A percentile compares a stretch with the other conserved stretches of the same genome.
These are phyloP conservation scores for Pipa parva DNA, from an alignment of 2,113 vertebrate species.

Conservation along the genomic window DNA sequence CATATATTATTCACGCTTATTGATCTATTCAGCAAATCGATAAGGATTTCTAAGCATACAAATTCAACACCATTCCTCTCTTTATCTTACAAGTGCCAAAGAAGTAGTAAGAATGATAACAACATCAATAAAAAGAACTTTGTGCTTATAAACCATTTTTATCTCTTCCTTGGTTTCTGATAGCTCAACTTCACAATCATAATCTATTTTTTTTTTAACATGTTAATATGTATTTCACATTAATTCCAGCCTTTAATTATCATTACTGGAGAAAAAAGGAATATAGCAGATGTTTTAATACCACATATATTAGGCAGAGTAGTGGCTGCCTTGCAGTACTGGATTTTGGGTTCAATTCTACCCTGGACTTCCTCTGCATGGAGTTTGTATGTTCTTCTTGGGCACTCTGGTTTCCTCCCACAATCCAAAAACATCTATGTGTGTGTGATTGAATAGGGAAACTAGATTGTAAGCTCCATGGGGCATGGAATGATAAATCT, in stretches of 20 bases:
- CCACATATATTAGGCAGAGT: too few species aligned
- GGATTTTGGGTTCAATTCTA: too few species aligned
- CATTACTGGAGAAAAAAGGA: too few species aligned
- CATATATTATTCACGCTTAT: slow-evolving; percentile 38
- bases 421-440: too few species aligned
- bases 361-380: too few species aligned
- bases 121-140: slow-evolving; percentile 8
- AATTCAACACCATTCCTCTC: slow-evolving; percentile 20
- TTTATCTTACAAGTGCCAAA: slow-evolving; percentile 16
- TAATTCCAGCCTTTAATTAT: not conserved
- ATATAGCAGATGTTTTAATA: too few species aligned
- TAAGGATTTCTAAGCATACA: slow-evolving; percentile 35
- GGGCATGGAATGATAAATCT: too few species aligned
- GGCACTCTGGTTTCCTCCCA: too few species aligned
- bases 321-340: too few species aligned
- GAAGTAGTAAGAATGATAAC: slow-evolving; percentile 6
- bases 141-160: slow-evolving; percentile 2
- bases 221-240: not conserved
- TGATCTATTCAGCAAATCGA: slow-evolving; percentile 22
- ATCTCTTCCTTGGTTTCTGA: not conserved
- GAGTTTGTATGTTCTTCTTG: too few species aligned
- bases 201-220: not conserved
- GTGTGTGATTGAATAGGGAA: too few species aligned
- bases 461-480: too few species aligned
- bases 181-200: not conserved